These are phyloP conservation scores for Acholoe squamosa DNA, from an alignment of 2,888 invertebrate genomes.

Conservation along the genomic window DNA sequence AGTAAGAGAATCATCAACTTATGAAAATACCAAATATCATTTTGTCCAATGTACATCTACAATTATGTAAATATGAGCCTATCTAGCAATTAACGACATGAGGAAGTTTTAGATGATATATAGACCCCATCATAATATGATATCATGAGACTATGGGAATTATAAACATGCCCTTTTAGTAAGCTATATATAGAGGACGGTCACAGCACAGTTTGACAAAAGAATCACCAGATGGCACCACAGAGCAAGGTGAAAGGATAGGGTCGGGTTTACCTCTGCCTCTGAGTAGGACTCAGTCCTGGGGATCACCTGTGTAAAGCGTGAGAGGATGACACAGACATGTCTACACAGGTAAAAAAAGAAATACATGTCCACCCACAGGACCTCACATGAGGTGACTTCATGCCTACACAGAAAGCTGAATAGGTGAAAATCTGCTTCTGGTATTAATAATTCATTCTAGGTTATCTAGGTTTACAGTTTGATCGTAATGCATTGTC, in stretches of 20 bases:
- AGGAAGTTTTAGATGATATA: neutral
- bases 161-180: slow-evolving; percentile 47
- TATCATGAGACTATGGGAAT: neutral
- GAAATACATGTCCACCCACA: neutral
- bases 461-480: too few species aligned
- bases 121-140: neutral
- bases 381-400: neutral
- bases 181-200: neutral
- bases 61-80: slow-evolving; percentile 41
- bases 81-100: slow-evolving; percentile 36
- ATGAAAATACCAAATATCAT: slow-evolving; percentile 45
- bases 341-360: slow-evolving; percentile 27
- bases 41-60: slow-evolving; percentile 13
- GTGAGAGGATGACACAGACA: slow-evolving; percentile 51
- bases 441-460: neutral
- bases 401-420: neutral
- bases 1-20: slow-evolving; percentile 40
- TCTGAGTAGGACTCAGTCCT: slow-evolving; percentile 45
- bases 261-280: slow-evolving; percentile 56
- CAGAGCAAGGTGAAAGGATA: slow-evolving; percentile 47
- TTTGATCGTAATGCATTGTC: too few species aligned
- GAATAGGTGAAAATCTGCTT: neutral
- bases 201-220: slow-evolving; percentile 36
- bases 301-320: slow-evolving; percentile 45
- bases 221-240: slow-evolving; percentile 34